Conservation (phyloP, 2,888 invertebrate genomes). For the Spilarctia lutea region DNA sequence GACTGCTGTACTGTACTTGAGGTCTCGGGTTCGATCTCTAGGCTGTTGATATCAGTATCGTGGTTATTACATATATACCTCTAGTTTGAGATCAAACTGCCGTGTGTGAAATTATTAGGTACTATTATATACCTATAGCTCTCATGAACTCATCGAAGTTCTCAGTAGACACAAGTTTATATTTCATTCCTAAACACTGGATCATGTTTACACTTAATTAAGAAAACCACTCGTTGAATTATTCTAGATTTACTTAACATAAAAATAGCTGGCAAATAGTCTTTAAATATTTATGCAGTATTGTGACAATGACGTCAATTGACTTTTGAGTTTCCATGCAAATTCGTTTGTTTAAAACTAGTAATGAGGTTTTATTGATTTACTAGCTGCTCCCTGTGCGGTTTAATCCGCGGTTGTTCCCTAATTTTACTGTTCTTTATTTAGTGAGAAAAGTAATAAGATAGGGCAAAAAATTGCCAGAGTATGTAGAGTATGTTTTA, state of each 20-base stretch:
- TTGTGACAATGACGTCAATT: neutral
- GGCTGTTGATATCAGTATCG: too few species aligned
- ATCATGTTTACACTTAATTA: slow-evolving; percentile 35
- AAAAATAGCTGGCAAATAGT: neutral
- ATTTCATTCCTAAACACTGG: slow-evolving; percentile 87
- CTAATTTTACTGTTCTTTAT: too few species aligned
- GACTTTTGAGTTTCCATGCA: neutral
- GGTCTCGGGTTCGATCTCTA: too few species aligned
- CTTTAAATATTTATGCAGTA: neutral
- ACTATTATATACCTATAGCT: slow-evolving; percentile 86
- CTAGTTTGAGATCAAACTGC: too few species aligned
- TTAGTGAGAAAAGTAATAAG: too few species aligned
- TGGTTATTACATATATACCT: too few species aligned
- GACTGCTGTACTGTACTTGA: too few species aligned
- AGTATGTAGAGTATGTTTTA: too few species aligned
- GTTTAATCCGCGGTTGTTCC: too few species aligned
- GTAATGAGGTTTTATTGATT: neutral
- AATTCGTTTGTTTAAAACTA: neutral
- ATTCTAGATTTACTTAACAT: neutral
- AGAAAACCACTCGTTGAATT: neutral
- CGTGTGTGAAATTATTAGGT: neutral
- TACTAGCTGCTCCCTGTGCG: neutral
- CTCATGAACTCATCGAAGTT: slow-evolving; percentile 95
- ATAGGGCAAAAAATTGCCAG: too few species aligned
- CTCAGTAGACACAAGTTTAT: slow-evolving; percentile 90